Base-by-base conservation (phyloP, 2,113 vertebrate species). In the Emydura subglobosa region DNA sequence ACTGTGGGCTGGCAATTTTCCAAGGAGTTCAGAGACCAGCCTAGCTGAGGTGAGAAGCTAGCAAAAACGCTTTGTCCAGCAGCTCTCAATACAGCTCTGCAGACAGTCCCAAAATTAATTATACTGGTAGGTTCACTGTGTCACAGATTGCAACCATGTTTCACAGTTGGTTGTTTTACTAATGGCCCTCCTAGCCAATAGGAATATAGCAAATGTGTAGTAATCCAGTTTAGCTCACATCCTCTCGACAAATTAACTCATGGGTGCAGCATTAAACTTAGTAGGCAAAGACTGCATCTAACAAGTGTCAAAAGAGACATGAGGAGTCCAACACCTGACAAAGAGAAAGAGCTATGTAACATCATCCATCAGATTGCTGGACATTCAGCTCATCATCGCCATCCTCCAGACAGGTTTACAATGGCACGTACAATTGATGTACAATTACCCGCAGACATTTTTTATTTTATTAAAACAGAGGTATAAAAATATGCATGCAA, bases 401-500 rank as follows among this genome's bases (percentile, higher is more conserved):
- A 88, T 68, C 16, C 3, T 82, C 83, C 85, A 93, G 94, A 76
- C 27, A 0, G 90, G 51, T 25, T 6, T 85, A n/a, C 14, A 88
- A 95, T 95, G 89, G 91, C 89, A 72, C 50, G 59, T 79, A 44
- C 57, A 95, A 94, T 91, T 61, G 94, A 97, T 95, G 74, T 14
- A 65, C 84, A 94, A 83, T 87, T 98, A 93, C 89, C 93, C 91
- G 95, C 85, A 14, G 96, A 98, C 97, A 87, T 97, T 97, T 90
- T 97, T 96, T 96, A 39, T 39, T 39, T 39, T 39, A 97, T 95
- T 96, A 97, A 94, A 84, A 96, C 90, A 94, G 84, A 96, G 90
- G 55, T 97, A 90, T 39, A 96, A 97, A 98, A 98, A 98, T 96
- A 92, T 97, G 97, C 97, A 95, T 94, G 87, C 90, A 92, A 96